phyloP scores from a whole-genome alignment of 2,888 invertebrate species.

The Tinea trinotella region DNA sequence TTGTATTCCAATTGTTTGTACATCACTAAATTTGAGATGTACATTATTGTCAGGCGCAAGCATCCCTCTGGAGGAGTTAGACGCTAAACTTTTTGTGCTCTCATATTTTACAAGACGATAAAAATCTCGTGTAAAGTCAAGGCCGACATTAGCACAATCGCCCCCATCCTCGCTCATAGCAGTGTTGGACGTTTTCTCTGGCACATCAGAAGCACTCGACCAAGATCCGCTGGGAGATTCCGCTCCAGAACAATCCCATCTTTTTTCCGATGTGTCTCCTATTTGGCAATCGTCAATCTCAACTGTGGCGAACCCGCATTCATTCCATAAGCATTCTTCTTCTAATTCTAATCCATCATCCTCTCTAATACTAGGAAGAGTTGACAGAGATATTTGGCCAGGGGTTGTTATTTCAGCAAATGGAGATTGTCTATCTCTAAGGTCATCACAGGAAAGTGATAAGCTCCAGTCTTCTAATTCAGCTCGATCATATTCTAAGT shows the following conservation, averaged over 20 bases:
- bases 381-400: constrained; percentile 75
- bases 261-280: constrained; percentile 66
- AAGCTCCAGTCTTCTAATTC: constrained; percentile 87
- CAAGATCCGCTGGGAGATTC: constrained; percentile 75
- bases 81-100: constrained; percentile 84
- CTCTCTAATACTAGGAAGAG: constrained; percentile 81
- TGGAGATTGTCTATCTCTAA: constrained; percentile 69
- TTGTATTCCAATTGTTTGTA: constrained; percentile 60
- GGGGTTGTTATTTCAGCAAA: constrained; percentile 71
- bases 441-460: constrained; percentile 79
- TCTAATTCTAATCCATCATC: constrained; percentile 81
- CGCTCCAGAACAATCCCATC: constrained; percentile 75
- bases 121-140: constrained; percentile 85
- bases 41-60: constrained; percentile 60
- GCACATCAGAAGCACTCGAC: constrained; percentile 71
- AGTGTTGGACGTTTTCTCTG: constrained; percentile 79
- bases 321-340: constrained; percentile 83
- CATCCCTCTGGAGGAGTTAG: constrained; percentile 78
- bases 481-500: constrained; percentile 81
- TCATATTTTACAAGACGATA: constrained; percentile 86
- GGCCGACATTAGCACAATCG: constrained; percentile 77
- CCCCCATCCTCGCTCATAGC: constrained; percentile 80
- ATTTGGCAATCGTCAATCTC: constrained; percentile 77
- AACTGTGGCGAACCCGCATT: constrained; percentile 79
- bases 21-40: constrained; percentile 58